Base-by-base conservation (phyloP, 2,113 vertebrate species). In the Mesembrinibis cayennensis region DNA sequence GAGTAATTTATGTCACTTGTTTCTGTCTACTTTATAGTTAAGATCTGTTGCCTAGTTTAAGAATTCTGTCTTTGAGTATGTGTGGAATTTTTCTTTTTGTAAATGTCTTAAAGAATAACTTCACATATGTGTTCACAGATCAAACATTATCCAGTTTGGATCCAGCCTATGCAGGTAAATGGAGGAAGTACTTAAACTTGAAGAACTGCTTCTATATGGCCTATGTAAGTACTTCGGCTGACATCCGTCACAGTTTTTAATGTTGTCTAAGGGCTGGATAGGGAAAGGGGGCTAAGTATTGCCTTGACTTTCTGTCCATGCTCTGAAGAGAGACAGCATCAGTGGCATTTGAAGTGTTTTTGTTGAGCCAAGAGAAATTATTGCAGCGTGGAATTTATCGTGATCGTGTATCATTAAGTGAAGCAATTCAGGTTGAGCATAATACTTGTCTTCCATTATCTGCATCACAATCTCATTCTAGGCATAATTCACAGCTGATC, bases 201-300 rank as follows among this genome's bases (percentile, higher is more conserved):
- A 99, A 99, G 97, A 99, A 98, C 97, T 98, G 98, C 96, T 99
- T 99, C 97, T 99, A 99, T 98, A 99, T 99, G 98, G 99, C 99
- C 84, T 99, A 99, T 18, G 99, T 99, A 96, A 99, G 99, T 98
- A 91, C 42, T 49, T 56, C 2, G 1, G 5, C 53, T 45, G 49
- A 52, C 58, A n/a, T 32, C 47, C 65, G n/a, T 65, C 40, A 47
- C 38, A 47, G 38, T 50, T 90, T 62, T 61, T 65, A 61, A 69
- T 55, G 30, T 66, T 73, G 59, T 66, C 17, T 58, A n/a, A 59
- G 58, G 65, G 16, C 25, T 83, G 56, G 30, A 6, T 45, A 38
- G 81, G 44, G 52, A 89, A 15, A 34, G 44, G 36, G 45, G 17
- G 9, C 42, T 27, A 16, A 53, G 3, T 82, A 12, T 32, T 91